Conservation (phyloP, 1,140 invertebrate genomes). For the Neomicropteryx cornuta region DNA sequence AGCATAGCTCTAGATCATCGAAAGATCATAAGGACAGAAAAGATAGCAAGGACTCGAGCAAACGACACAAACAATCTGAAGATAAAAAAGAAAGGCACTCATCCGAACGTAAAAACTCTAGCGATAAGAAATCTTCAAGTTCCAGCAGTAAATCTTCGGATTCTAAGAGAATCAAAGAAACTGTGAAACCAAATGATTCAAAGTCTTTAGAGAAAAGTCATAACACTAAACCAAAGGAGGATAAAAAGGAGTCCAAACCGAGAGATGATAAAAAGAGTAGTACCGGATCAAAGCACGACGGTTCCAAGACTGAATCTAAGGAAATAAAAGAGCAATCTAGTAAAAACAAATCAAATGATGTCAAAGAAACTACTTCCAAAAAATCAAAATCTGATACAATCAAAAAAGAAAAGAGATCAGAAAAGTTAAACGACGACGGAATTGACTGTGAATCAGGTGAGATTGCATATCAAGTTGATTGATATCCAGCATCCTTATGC, state of each 20-base stretch:
- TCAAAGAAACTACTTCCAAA: conserved; percentile 23
- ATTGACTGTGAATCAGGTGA: conserved; percentile 52
- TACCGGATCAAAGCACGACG: conserved; percentile 13
- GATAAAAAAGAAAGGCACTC: conserved; percentile 9
- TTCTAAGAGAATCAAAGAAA: no score
- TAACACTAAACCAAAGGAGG: no score
- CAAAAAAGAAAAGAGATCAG: conserved; percentile 19
- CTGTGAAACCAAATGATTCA: no score
- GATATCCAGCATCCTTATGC: no score
- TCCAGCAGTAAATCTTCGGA: no score
- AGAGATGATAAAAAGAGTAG: conserved; percentile 14
- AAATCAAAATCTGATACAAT: conserved; percentile 28
- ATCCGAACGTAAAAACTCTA: conserved; percentile 15
- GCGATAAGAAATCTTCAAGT: no score
- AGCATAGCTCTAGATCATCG: conserved; percentile 14
- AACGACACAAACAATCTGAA: conserved; percentile 9
- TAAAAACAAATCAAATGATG: conserved; percentile 21
- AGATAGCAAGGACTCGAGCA: conserved; percentile 9
- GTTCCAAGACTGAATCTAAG: conserved; percentile 12
- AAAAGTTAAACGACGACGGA: conserved; percentile 35
- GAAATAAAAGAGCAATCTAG: conserved; percentile 18
- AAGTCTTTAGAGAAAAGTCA: no score
- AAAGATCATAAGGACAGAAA: no score
- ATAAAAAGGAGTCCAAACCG: conserved; percentile 3
- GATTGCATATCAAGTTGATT: no score